These are phyloP conservation scores for Atrichornis clamosus DNA, from an alignment of 2,113 vertebrate species.

Conservation along the genomic window DNA sequence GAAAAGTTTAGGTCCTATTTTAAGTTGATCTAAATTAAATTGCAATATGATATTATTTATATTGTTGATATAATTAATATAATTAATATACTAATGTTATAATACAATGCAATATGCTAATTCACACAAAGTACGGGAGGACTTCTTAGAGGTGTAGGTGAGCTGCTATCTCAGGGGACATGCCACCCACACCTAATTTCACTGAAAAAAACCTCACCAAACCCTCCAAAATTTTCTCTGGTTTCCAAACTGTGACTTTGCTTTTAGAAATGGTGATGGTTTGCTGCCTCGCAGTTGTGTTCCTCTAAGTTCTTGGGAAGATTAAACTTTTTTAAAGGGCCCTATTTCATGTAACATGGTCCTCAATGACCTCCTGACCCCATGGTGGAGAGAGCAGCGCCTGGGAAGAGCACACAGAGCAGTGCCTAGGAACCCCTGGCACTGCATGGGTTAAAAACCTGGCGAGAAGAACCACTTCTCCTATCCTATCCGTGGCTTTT, in stretches of 20 bases:
- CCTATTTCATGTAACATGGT: neutral
- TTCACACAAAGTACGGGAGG: neutral
- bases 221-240: neutral
- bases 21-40: neutral
- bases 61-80: neutral
- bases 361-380: neutral
- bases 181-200: neutral
- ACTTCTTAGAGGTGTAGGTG: neutral
- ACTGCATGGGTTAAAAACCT: neutral
- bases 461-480: neutral
- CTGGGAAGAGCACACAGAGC: accelerated
- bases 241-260: neutral
- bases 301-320: neutral
- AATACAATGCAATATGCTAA: neutral
- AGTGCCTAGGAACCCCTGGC: too few relatives aligned
- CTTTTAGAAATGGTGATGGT: neutral
- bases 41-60: neutral
- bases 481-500: neutral
- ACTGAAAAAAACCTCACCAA: neutral
- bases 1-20: neutral
- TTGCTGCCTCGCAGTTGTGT: neutral
- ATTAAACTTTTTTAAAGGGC: neutral
- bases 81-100: neutral
- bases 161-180: neutral
- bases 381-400: neutral